A percentile compares a stretch with the other conserved stretches of the same genome.
phyloP scores from a whole-genome alignment of 2,113 vertebrate genomes.

The Grammomys dolichurus region DNA sequence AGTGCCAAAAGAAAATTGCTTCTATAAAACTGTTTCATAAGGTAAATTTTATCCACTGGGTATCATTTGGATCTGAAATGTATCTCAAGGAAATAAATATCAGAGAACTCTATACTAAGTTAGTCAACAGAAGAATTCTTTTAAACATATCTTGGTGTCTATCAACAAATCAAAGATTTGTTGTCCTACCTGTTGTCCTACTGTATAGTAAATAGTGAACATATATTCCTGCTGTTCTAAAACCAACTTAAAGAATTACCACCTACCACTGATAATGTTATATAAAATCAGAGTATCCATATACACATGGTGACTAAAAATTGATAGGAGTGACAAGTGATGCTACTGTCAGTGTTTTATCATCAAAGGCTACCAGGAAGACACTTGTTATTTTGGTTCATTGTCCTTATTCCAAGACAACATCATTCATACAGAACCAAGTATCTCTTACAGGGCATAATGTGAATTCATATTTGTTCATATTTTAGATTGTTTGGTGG shows the following conservation, averaged over 20 bases:
- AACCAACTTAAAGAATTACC: background rate
- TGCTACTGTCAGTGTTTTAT: background rate
- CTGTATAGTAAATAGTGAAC: background rate
- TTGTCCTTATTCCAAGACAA: background rate
- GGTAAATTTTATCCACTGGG: background rate
- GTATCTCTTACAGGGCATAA: background rate
- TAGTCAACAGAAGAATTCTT: background rate
- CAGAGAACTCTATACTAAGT: background rate
- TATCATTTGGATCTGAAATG: background rate
- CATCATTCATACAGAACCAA: background rate
- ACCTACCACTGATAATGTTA: background rate
- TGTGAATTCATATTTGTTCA: background rate
- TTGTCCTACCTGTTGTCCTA: background rate
- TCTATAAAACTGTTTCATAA: background rate
- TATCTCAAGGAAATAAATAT: background rate
- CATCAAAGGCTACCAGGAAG: background rate
- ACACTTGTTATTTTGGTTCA: background rate
- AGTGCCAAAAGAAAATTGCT: background rate
- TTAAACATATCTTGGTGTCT: background rate
- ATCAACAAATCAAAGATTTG: background rate
- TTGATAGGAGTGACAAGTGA: background rate
- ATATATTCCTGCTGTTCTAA: background rate
- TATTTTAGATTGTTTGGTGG: background rate
- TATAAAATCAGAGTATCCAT: no score
- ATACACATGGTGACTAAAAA: background rate